phyloP scores from a whole-genome alignment of 2,797 vertebrate genomes.

The Lutjanus campechanus region DNA sequence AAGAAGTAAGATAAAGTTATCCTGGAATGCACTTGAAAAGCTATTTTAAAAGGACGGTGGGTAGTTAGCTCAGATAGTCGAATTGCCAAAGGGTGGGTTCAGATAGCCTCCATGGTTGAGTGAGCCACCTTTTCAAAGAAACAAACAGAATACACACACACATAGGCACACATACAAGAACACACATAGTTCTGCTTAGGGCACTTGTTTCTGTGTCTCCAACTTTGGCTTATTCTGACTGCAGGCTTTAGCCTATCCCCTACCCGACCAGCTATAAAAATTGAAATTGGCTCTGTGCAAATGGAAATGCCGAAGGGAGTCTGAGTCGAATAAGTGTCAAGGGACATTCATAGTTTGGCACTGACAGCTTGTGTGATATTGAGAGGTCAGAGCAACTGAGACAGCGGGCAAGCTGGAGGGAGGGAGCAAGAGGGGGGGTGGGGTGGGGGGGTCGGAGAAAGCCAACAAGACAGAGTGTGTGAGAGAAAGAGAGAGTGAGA shows the following conservation, averaged over 20 bases:
- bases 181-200: conserved; percentile 43
- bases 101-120: conserved; percentile 31
- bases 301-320: conserved; percentile 73
- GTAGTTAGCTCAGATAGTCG: conserved; percentile 17
- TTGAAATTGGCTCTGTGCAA: conserved; percentile 75
- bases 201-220: conserved; percentile 50
- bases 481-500: background rate
- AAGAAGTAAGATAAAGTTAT: conserved; percentile 11
- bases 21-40: conserved; percentile 1
- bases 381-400: conserved; percentile 69
- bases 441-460: conserved; percentile 42
- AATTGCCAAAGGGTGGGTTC: conserved; percentile 28
- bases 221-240: conserved; percentile 54
- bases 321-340: conserved; percentile 69
- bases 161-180: conserved; percentile 7
- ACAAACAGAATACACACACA: conserved; percentile 17
- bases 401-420: conserved; percentile 41
- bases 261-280: conserved; percentile 54
- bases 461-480: conserved; percentile 16
- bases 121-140: conserved; percentile 29
- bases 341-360: conserved; percentile 74
- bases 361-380: conserved; percentile 76
- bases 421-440: conserved; percentile 11
- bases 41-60: background rate
- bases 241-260: conserved; percentile 50